phyloP scores from a whole-genome alignment of 2,888 invertebrate genomes.

The Pomacea canaliculata region DNA sequence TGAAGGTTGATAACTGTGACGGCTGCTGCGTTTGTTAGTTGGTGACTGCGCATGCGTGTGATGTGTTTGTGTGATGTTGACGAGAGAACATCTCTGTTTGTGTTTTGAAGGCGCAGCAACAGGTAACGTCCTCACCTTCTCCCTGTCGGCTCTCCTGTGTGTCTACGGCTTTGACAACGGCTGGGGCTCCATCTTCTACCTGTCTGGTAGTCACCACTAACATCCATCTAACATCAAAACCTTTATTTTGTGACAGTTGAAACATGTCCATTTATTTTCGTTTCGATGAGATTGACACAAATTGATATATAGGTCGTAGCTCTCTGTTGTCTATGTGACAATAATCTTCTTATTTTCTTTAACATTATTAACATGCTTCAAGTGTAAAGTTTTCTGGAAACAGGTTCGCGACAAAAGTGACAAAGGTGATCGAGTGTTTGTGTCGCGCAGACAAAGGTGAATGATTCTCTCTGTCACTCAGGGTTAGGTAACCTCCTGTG shows the following conservation, averaged over 20 bases:
- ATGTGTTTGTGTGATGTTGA: neutral
- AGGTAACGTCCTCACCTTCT: conserved; percentile 77
- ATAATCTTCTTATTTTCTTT: neutral
- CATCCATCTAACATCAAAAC: neutral
- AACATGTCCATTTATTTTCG: too few species aligned
- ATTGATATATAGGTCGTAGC: neutral
- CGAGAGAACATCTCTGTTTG: neutral
- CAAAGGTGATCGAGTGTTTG: too few species aligned
- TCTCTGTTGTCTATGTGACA: too few species aligned
- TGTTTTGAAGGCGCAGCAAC: conserved; percentile 79
- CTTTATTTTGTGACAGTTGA: too few species aligned
- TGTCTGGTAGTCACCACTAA: conserved; percentile 45
- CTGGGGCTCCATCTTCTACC: conserved; percentile 63
- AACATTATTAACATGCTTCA: too few species aligned
- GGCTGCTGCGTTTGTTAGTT: neutral
- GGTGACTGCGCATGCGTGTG: neutral
- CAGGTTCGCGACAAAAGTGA: too few species aligned
- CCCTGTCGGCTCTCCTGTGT: conserved; percentile 52
- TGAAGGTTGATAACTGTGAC: too few species aligned
- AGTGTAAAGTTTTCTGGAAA: too few species aligned
- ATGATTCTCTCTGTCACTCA: conserved; percentile 20
- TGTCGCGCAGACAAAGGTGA: too few species aligned
- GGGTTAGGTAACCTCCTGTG: conserved; percentile 47
- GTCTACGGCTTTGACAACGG: conserved; percentile 56
- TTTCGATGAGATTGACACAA: neutral